Evolutionary conservation across 1,140 invertebrate species (phyloP), one percentile per base, ranked within the genome.

Genomic region (Nylanderia fulva): DNA sequence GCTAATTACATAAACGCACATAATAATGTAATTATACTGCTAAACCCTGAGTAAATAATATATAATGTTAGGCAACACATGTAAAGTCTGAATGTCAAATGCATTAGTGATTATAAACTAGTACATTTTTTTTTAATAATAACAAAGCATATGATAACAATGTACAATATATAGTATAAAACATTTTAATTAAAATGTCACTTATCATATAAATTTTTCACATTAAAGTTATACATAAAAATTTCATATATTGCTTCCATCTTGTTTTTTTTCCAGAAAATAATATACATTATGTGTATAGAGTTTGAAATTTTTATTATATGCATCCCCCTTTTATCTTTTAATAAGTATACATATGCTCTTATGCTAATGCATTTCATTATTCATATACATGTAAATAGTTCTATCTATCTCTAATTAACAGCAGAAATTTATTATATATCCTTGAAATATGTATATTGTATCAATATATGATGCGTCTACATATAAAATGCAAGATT

Each of bases 401-500:
- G 27, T 77, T 58, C 64, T 48, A 45, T 27, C 75, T 85, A 85
- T 15, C 75, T 9, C 86, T 88, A 85, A 24, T 82, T 85, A 83
- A 88, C 74, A 88, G 72, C 56, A 42, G 54, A 85, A 88, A 63
- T 82, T 54, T 87, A 85, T 77, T 64, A 56, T 56, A 63, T 69
- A 36, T 88, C 8, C 15, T 39, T 64, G n/a, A 56, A 58, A 72
- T 45, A 60, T 48, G 45, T 85, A 52, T 84, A 79, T 87, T 33
- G 11, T 61, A 88, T 24, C 13, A 68, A 80, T 88, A 18, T 27
- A 80, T 68, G 68, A 76, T 48, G 29, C 54, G 58, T 58, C 63
- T 74, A 85, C 80, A 88, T 54, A 82, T 54, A 82, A 88, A 80
- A 88, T 75, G 74, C 61, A 52, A 39, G 36, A 75, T 24, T 54